These are phyloP conservation scores for Cyprinella venusta DNA, from an alignment of 2,797 vertebrate species.

Conservation along the genomic window DNA sequence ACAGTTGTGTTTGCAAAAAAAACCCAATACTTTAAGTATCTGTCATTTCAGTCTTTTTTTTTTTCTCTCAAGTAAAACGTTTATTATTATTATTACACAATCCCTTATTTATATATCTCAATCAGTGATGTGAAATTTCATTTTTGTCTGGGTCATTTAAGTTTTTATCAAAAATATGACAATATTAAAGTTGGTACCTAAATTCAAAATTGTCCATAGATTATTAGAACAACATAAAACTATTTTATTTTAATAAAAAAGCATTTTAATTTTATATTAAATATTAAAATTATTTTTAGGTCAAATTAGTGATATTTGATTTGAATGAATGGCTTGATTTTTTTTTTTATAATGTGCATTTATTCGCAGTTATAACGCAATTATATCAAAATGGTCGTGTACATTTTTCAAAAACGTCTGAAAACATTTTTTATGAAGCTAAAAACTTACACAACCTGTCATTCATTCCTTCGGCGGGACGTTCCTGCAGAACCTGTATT, in stretches of 20 bases:
- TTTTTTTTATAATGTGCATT: not conserved
- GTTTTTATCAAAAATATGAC: not conserved
- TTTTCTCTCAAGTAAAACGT: no score
- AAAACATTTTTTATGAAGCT: not conserved
- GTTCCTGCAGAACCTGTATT: conserved; percentile 15
- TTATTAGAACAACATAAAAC: not conserved
- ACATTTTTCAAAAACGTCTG: not conserved
- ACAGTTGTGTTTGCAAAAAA: not conserved
- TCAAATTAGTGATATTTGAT: not conserved
- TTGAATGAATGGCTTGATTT: no score
- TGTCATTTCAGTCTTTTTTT: not conserved
- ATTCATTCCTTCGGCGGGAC: not conserved
- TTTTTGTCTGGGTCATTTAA: not conserved
- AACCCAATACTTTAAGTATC: not conserved
- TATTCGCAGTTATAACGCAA: not conserved
- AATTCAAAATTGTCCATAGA: not conserved
- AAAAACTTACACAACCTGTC: not conserved
- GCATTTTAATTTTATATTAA: not conserved
- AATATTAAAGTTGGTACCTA: not conserved
- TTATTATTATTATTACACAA: fast-evolving
- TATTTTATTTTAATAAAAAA: not conserved
- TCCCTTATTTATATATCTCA: not conserved
- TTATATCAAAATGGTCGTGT: not conserved
- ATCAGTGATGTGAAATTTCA: not conserved
- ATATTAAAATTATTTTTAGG: not conserved